Percentiles rank a stretch among this genome's conserved stretches.
Conservation (phyloP, 2,888 invertebrate species). For the Acholoe squamosa region DNA sequence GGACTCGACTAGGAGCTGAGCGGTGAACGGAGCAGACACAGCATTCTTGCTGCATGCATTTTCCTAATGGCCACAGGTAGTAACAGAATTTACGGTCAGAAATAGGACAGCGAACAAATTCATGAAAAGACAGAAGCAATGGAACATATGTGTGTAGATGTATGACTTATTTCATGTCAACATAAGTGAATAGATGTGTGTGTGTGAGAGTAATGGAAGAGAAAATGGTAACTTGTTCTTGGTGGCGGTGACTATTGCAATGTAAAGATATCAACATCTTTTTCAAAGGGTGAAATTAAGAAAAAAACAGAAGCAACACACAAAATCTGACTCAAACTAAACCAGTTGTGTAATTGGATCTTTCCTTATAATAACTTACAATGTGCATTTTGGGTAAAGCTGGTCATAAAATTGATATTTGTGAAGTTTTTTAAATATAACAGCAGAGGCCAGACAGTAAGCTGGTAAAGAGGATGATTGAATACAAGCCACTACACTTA, state of each 20-base stretch:
- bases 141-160: not conserved
- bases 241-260: not conserved
- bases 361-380: too few species aligned
- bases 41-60: not conserved
- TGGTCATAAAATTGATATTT: not conserved
- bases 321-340: too few species aligned
- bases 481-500: not conserved
- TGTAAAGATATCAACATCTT: not conserved
- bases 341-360: too few species aligned
- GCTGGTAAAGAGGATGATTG: constrained; percentile 20
- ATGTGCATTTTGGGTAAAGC: not conserved
- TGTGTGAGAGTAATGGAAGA: not conserved
- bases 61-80: not conserved
- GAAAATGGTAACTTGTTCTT: not conserved
- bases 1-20: not conserved
- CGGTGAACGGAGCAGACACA: constrained; percentile 5
- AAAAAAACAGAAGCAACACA: too few species aligned
- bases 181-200: not conserved
- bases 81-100: not conserved
- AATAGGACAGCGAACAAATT: not conserved
- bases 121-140: not conserved
- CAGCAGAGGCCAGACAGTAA: constrained; percentile 36
- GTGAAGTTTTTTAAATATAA: not conserved
- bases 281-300: too few species aligned
- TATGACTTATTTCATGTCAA: not conserved